These are phyloP conservation scores for Lamellibrachia luymesi DNA, from an alignment of 1,140 invertebrate species.

Conservation along the genomic window DNA sequence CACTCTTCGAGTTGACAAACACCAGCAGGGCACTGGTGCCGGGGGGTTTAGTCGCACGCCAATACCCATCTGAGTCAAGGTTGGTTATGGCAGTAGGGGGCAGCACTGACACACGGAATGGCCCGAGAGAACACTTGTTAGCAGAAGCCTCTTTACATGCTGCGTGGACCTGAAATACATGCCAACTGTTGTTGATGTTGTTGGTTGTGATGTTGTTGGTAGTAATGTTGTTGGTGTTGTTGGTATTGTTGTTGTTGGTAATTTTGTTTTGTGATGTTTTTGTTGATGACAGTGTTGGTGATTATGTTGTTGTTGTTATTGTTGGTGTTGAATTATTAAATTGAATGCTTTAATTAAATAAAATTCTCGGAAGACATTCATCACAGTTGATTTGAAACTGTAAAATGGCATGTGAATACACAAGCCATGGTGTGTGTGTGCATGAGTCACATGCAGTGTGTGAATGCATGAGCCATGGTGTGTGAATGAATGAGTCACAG, in stretches of 20 bases:
- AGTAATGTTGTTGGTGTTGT: too few relatives aligned
- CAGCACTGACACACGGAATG: constrained; percentile 84
- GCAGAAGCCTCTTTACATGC: constrained; percentile 68
- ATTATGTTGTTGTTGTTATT: not conserved
- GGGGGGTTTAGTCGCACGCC: constrained; percentile 79
- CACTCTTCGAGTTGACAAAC: constrained; percentile 96
- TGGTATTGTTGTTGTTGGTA: not conserved
- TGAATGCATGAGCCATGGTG: too few relatives aligned
- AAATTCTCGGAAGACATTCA: not conserved
- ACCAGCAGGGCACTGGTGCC: constrained; percentile 86
- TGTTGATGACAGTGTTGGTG: not conserved
- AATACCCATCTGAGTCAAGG: constrained; percentile 75
- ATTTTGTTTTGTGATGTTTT: not conserved
- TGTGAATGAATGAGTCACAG: too few relatives aligned
- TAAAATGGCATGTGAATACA: not conserved
- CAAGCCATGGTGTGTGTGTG: too few relatives aligned
- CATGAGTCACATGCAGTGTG: too few relatives aligned
- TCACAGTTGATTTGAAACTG: not conserved
- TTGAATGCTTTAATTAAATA: not conserved
- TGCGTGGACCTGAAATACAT: constrained; percentile 70
- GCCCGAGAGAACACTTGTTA: constrained; percentile 78
- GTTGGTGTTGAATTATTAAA: not conserved
- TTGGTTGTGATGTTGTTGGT: not conserved
- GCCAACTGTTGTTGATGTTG: not conserved
- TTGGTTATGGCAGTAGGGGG: constrained; percentile 89